Base-by-base conservation (phyloP, 1,140 invertebrate species). In the Megalopta genalis region DNA sequence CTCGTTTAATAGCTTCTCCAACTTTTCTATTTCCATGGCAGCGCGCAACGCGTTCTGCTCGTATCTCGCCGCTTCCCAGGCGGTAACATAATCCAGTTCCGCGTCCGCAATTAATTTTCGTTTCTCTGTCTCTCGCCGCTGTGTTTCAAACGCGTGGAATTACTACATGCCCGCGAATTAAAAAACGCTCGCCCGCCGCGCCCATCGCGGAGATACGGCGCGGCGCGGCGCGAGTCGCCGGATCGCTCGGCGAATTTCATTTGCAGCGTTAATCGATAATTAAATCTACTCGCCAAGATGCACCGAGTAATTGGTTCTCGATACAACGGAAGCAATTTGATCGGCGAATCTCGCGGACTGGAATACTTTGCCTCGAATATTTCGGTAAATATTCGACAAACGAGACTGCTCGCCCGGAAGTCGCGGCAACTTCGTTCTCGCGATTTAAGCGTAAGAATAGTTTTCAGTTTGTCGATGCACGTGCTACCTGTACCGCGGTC, bases 11-110 rank as follows among this genome's bases (percentile, higher is more conserved):
- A 77, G 71, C 32, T 80, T 60, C 37, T 86, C 78, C 63, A 92
- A 84, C 59, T 81, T 65, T 62, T 90, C 67, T 39, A 89, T 84
- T 69, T 84, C 78, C 69, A 81, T 83, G 23, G 82, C 80, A 25
- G 77, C 87, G n/a, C 78, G 79, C 8, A 90, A 62, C 39, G 69
- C 72, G 70, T 90, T 89, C 82, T 92, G 89, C 75, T 91, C 88
- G 27, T 81, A 83, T 72, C 85, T 88, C 70, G 93, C 86, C 76
- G 81, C 73, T 66, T 92, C 88, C 90, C 90, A 92, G 21, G 80
- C 82, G 65, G 65, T 81, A 46, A 90, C 77, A 70, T 92, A 93
- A 49, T 74, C 57, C 23, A 81, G 83, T 72, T 92, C 89, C n/a
- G 83, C 74, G 46, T 85, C 71, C 68, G 82, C 72, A 68, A 87